Conservation (phyloP, 2,797 vertebrate genomes). For the Pachyuromys duprasi region DNA sequence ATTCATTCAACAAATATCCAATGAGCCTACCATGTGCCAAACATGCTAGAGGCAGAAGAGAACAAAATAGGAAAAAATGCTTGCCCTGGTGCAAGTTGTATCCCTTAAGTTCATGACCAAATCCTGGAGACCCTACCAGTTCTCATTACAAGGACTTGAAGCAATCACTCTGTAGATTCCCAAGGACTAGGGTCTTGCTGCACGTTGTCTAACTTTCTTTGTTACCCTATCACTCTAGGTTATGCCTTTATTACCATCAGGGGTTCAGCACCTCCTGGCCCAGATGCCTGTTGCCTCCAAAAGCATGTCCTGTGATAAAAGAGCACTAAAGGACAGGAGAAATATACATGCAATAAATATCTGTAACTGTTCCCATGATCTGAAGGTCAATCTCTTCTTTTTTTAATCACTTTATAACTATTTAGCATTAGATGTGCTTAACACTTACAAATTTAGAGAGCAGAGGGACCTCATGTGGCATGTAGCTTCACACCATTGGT, state of each 20-base stretch:
- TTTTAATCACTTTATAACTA: background rate
- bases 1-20: background rate
- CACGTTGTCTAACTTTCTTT: background rate
- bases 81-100: background rate
- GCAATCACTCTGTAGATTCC: background rate
- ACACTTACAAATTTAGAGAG: background rate
- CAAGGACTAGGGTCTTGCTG: background rate
- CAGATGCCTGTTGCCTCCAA: background rate
- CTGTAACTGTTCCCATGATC: background rate
- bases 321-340: background rate
- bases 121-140: background rate
- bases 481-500: background rate
- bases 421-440: background rate
- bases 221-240: background rate
- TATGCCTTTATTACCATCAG: no score
- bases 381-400: background rate
- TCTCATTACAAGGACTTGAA: rapidly evolving
- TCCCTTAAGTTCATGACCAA: background rate
- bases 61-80: background rate
- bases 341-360: background rate
- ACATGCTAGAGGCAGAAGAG: background rate
- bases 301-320: background rate
- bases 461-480: background rate
- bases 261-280: background rate
- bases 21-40: background rate